Evolutionary conservation across 2,888 invertebrate genomes (phyloP), one percentile per base, ranked within the genome.

Genomic region (Chydorus sphaericus): DNA sequence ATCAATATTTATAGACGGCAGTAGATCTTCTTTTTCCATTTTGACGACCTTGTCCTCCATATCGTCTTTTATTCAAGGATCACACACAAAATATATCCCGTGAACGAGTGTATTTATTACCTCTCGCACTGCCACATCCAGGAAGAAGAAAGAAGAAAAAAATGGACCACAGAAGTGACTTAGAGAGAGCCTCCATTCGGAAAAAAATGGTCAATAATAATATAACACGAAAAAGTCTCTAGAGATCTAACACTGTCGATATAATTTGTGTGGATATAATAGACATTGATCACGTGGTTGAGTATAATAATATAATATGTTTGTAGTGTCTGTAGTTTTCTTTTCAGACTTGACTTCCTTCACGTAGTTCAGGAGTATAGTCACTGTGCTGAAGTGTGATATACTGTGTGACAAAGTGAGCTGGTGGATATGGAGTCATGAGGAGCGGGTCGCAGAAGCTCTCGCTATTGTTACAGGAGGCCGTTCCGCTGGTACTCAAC

Each of bases 351-450:
- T 44, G 44, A 44, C 44, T 44, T 23, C 28, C 28, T 44, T 44
- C 44, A 14, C 44, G 44, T 14, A 28, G 5, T 8, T 44, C 44
- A 5, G 44, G 26, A 10, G 36, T 36, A 26, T 52, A 55, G n/a
- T 39, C 36, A 26, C 44, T 57, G 37, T 57, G 57, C 26, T 57
- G 57, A n/a, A 57, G 57, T 29, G 54, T 57, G 44, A 57, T 48
- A 37, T 57, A 57, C 29, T 57, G 57, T 26, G 54, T 44, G 18
- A 48, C 29, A 26, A 44, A 44, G 11, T 44, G 44, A 14, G 48
- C 44, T 4, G 48, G 31, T 14, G 55, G 31, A 33, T 48, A 28
- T 14, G 48, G 29, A 20, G 33, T 31, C 52, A 36, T 52, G 20
- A 52, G 23, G 18, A 52, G 52, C 16, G 52, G 52, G 18, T 52